Base-by-base conservation (phyloP, 92 coral and sea anemone genomes). In the Galaxea fascicularis region DNA sequence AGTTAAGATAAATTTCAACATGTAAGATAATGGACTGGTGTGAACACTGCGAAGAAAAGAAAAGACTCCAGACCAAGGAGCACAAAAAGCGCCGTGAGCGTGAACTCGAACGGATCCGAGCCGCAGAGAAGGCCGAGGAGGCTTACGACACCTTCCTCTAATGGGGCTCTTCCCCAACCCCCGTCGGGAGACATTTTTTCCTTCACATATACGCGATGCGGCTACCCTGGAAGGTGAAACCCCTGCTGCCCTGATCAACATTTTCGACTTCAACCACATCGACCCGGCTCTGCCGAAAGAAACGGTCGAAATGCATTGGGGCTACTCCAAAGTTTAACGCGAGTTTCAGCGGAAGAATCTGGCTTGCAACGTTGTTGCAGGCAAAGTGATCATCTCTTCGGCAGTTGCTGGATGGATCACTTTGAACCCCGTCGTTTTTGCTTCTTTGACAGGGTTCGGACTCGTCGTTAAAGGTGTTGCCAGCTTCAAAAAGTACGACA, bases 241-340 rank as follows among this genome's bases (percentile, higher is more conserved):
- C 41, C 41, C 41, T 35, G 3, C 41, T 6, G 6, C 41, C 41
- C 41, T 6, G 3, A 35, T 35, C 41, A 62, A 62, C 67, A 62
- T 62, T 5, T 62, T 62, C 67, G 31, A 24, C 30, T 62, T 62
- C 67, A 62, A 62, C 31, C 67, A 62, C 31, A 62, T 62, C 67
- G 30, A 62, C 30, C 24, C 67, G 25, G 25, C 67, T 17, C 67
- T 62, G 11, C 25, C 30, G 15, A 62, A 62, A 7, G 67, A 18
- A 0, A 62, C 39, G 30, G 11, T 24, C 11, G 29, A 62, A 24
- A 62, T 62, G 9, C 30, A 62, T 24, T 22, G 25, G 12, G 67
- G 67, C 30, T 62, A 62, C 30, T 13, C 24, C 24, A 62, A 62
- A 14, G 31, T 62, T 28, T 62, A 62, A 5, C 67, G 67, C 30